Conservation (phyloP, 2,113 vertebrate genomes). For the Astur gentilis region DNA sequence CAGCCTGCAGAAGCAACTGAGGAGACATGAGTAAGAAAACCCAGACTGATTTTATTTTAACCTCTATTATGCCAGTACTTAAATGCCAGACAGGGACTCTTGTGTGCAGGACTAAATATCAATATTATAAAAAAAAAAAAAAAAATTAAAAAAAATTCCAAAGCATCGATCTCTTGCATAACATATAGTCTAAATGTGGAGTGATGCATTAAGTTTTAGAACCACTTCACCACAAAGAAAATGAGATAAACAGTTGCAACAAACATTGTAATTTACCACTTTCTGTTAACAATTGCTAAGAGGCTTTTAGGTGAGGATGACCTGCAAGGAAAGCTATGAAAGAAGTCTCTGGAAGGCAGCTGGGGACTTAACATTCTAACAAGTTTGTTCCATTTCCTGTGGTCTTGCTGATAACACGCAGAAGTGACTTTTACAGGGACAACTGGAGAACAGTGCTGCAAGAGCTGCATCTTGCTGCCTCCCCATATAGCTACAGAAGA, state of each 20-base stretch:
- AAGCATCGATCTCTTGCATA: not conserved
- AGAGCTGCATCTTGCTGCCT: not conserved
- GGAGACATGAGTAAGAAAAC: not conserved
- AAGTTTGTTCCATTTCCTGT: not conserved
- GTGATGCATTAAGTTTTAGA: accelerated
- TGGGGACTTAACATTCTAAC: not conserved
- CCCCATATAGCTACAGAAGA: not conserved
- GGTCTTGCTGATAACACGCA: not conserved
- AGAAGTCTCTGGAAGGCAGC: not conserved
- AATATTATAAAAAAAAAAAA: not conserved
- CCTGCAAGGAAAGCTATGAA: not conserved
- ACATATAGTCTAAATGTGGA: not conserved
- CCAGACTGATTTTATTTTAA: not conserved
- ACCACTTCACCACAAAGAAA: not conserved
- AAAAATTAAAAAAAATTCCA: too few species aligned
- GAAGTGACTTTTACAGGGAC: not conserved
- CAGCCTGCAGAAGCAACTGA: not conserved
- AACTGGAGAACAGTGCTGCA: not conserved
- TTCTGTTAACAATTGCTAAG: not conserved
- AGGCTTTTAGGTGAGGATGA: not conserved
- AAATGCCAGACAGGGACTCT: not conserved
- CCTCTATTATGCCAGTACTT: not conserved
- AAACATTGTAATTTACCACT: not conserved
- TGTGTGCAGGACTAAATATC: not conserved
- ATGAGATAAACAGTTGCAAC: not conserved